Evolutionary conservation across 2,888 invertebrate genomes (phyloP).

Genomic region (Spilarctia lutea): DNA sequence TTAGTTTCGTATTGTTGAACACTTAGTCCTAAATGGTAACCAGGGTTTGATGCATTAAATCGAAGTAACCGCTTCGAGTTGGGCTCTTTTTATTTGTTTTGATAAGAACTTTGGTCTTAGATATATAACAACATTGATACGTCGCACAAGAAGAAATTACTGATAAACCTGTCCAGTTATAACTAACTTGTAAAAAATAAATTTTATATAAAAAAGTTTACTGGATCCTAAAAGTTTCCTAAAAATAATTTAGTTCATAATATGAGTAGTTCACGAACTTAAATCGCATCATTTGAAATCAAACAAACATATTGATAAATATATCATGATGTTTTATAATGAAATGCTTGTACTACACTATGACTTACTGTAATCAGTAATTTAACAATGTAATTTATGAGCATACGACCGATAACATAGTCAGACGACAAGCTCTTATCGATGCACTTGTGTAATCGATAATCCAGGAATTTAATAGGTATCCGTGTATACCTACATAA

Average conservation of each 20-base stretch:
- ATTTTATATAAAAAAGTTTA: too few relatives aligned
- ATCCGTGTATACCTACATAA: neutral
- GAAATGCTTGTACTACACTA: neutral
- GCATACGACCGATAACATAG: conserved; percentile 7
- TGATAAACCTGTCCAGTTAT: too few relatives aligned
- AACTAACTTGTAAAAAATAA: too few relatives aligned
- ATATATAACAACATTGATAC: too few relatives aligned
- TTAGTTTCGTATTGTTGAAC: too few relatives aligned
- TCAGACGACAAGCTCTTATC: conserved; percentile 8
- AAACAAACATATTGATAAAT: neutral
- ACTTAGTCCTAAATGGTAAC: too few relatives aligned
- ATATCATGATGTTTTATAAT: neutral
- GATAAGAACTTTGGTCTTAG: too few relatives aligned
- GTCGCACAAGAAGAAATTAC: too few relatives aligned
- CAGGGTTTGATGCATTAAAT: too few relatives aligned
- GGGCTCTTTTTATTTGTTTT: too few relatives aligned
- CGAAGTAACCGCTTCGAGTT: too few relatives aligned
- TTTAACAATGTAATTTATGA: conserved; percentile 5
- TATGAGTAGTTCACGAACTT: neutral
- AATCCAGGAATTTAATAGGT: conserved; percentile 3
- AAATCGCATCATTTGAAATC: neutral
- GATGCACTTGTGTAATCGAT: conserved; percentile 13
- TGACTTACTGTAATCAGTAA: conserved; percentile 11
- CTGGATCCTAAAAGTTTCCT: too few relatives aligned
- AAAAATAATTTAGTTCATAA: neutral